Conservation (phyloP, 2,888 invertebrate genomes). For the Eurytoma adleriae region DNA sequence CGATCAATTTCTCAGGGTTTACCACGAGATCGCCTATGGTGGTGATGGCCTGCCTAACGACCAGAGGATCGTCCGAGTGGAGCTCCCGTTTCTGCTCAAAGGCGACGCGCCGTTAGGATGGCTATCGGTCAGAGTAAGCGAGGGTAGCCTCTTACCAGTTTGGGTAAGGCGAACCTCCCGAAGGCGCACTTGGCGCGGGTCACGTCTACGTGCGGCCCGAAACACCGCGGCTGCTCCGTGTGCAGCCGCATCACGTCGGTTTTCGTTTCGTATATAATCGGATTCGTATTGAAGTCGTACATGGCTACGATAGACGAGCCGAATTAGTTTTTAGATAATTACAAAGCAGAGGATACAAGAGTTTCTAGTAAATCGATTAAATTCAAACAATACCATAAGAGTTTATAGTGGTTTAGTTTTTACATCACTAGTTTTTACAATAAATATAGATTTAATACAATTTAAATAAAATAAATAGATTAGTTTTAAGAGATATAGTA, state of each 20-base stretch:
- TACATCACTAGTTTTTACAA: no score
- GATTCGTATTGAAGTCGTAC: conserved; percentile 53
- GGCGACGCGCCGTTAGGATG: conserved; percentile 16
- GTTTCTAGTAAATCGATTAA: no score
- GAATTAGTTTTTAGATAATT: no score
- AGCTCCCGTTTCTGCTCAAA: conserved; percentile 72
- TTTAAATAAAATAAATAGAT: no score
- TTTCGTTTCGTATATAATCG: conserved; percentile 68
- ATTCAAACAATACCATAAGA: no score
- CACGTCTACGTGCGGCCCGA: conserved; percentile 74
- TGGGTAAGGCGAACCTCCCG: conserved; percentile 75
- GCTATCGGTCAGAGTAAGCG: not conserved
- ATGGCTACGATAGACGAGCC: conserved; percentile 60
- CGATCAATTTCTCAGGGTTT: conserved; percentile 75
- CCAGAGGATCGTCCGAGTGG: conserved; percentile 68
- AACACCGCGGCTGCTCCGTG: conserved; percentile 75
- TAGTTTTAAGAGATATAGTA: not conserved
- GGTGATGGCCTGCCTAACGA: conserved; percentile 74
- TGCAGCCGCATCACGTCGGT: conserved; percentile 71
- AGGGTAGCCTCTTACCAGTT: conserved; percentile 59
- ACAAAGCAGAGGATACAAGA: no score
- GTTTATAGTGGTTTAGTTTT: no score
- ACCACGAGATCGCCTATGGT: conserved; percentile 75
- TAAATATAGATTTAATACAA: no score
- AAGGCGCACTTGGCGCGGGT: conserved; percentile 75